phyloP scores from a whole-genome alignment of 2,888 invertebrate genomes.

The Panopea generosa region DNA sequence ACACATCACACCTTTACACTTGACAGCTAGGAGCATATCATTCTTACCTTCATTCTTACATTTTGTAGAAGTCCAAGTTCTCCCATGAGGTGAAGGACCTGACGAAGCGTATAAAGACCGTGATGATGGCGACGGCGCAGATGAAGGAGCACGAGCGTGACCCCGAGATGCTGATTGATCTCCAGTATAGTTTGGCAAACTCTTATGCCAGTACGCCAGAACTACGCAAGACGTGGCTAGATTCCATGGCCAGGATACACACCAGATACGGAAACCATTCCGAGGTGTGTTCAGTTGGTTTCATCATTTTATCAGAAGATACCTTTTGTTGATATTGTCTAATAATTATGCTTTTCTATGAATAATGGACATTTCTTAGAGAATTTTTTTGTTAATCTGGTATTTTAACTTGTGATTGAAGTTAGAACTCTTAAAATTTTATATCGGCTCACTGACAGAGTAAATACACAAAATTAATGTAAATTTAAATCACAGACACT shows the following conservation, averaged over 20 bases:
- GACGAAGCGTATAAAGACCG: constrained; percentile 96
- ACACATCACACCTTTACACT: no score
- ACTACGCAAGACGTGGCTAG: constrained; percentile 97
- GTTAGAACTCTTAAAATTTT: no score
- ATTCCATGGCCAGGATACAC: constrained; percentile 95
- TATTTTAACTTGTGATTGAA: no score
- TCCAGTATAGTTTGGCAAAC: constrained; percentile 96
- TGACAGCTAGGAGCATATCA: no score
- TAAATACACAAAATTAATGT: no score
- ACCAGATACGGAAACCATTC: constrained; percentile 93
- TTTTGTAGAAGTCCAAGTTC: constrained; percentile 88
- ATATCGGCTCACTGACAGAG: no score
- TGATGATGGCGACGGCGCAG: constrained; percentile 97
- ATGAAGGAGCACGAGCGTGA: constrained; percentile 96
- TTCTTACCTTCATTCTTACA: no score
- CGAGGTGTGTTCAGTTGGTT: constrained; percentile 88
- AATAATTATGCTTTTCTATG: no score
- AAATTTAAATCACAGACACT: no score
- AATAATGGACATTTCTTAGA: no score
- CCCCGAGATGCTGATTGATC: constrained; percentile 95
- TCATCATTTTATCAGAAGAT: neutral
- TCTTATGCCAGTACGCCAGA: constrained; percentile 96
- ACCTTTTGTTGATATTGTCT: no score
- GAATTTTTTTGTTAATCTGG: no score
- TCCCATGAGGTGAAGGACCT: constrained; percentile 96